Percentiles rank a stretch among this genome's conserved stretches.
These are phyloP conservation scores for Osmerus eperlanus DNA, from an alignment of 2,113 vertebrate species.

Conservation along the genomic window DNA sequence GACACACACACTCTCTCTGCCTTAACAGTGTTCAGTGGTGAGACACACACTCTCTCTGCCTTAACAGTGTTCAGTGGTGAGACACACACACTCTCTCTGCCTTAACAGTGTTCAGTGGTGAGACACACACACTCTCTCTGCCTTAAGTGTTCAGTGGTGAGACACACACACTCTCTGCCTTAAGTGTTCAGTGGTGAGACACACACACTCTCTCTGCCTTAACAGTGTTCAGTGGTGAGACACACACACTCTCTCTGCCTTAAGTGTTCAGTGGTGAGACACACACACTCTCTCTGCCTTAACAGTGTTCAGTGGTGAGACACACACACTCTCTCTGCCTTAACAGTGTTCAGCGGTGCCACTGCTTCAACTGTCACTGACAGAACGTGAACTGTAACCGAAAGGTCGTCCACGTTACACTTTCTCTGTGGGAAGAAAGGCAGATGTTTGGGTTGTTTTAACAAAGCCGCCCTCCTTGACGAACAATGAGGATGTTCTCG, in stretches of 20 bases:
- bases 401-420: not conserved
- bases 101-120: conserved; percentile 85
- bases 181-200: not conserved
- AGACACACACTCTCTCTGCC: conserved; percentile 38
- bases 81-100: not conserved
- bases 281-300: no score
- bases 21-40: conserved; percentile 86
- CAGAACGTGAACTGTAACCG: no score
- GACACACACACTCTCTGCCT: not conserved
- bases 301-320: conserved; percentile 86
- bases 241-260: not conserved
- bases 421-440: not conserved
- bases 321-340: not conserved
- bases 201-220: not conserved
- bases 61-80: not conserved
- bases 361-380: no score
- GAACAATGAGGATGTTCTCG: not conserved
- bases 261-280: not conserved
- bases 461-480: not conserved
- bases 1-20: not conserved
- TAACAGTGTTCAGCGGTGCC: no score
- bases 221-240: not conserved
- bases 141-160: not conserved
- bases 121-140: conserved; percentile 38
- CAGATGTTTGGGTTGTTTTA: not conserved